Conservation (phyloP, 2,113 vertebrate species). For the Panthera leo region DNA sequence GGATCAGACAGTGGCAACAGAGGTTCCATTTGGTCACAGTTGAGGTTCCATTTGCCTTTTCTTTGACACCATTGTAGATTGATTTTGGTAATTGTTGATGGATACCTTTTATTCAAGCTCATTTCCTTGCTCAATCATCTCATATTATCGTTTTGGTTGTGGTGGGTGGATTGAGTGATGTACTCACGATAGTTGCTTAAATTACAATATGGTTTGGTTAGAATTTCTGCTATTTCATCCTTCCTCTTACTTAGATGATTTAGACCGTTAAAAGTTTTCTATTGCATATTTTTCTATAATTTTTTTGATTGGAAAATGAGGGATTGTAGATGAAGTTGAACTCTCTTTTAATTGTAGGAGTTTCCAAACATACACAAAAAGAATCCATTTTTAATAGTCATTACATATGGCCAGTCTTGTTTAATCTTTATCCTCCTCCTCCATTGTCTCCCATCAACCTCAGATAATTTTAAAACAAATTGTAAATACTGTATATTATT, state of each 20-base stretch:
- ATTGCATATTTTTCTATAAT: neutral
- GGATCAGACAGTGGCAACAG: neutral
- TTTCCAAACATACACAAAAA: neutral
- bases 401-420: neutral
- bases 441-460: neutral
- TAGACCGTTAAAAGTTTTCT: neutral
- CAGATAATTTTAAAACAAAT: neutral
- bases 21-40: neutral
- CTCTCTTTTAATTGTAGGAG: neutral
- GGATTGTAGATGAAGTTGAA: neutral
- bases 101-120: neutral
- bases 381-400: neutral
- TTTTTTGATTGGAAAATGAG: neutral
- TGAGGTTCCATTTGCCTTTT: neutral
- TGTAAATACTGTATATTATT: neutral
- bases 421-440: neutral
- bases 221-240: neutral
- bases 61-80: neutral
- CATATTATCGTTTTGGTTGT: neutral
- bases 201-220: neutral
- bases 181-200: neutral
- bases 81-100: neutral
- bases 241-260: constrained; percentile 24
- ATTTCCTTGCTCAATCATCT: neutral
- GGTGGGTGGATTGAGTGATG: neutral